Percentiles rank a stretch among this genome's conserved stretches.
phyloP scores from a whole-genome alignment of 2,888 invertebrate genomes.

The Cheilosia vulpina region DNA sequence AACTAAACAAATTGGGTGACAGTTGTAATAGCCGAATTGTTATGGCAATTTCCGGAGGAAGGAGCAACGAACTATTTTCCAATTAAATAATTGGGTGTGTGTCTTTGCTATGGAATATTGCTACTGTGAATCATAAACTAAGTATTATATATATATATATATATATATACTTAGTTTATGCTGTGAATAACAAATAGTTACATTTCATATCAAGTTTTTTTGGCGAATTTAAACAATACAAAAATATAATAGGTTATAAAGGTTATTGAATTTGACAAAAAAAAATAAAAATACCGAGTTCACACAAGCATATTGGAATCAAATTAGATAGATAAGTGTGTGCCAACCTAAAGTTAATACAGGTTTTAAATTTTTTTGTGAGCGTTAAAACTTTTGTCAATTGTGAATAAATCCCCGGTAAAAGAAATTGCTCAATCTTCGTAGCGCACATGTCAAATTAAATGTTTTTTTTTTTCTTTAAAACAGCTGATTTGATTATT shows the following conservation, averaged over 20 bases:
- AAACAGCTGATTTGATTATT: conserved; percentile 55
- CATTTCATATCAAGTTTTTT: no score
- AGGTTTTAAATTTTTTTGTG: no score
- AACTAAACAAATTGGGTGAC: conserved; percentile 61
- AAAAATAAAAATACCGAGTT: no score
- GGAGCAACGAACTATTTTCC: conserved; percentile 9
- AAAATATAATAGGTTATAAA: no score
- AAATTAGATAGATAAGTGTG: no score
- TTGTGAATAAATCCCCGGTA: conserved; percentile 9
- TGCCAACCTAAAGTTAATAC: no score
- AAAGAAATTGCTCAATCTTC: not conserved
- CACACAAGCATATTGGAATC: no score
- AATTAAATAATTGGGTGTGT: conserved; percentile 20
- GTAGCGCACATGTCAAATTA: not conserved
- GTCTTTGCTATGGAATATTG: not conserved
- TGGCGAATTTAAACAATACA: no score
- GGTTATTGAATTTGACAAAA: no score
- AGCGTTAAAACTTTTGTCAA: not conserved
- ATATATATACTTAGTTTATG: no score
- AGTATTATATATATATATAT: no score
- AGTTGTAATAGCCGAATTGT: conserved; percentile 60
- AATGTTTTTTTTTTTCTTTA: not conserved
- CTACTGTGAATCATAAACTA: conserved; percentile 25
- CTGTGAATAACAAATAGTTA: conserved; percentile 1
- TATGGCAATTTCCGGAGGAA: conserved; percentile 63